Evolutionary conservation across 2,888 invertebrate genomes (phyloP), one percentile per base, ranked within the genome.

Genomic region (Agriopis aurantiaria): DNA sequence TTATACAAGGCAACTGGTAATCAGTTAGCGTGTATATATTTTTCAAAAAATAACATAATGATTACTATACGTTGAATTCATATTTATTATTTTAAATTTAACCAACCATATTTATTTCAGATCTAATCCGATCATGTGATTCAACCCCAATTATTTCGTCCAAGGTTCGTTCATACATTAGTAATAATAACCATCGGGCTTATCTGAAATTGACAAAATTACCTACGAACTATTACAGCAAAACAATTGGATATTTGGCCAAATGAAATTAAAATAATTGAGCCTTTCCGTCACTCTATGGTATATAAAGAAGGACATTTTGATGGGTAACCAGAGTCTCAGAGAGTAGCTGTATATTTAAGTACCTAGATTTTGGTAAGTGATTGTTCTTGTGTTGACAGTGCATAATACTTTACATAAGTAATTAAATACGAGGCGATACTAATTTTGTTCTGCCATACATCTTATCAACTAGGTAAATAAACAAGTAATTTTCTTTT

Each of bases 201-300:
- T 57, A 75, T 68, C 59, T 65, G 68, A 64, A 67, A 71, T 68
- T 65, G 69, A 48, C 57, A 64, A 60, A 64, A 71, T 67, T 46
- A 46, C 58, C 46, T 46, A 56, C 55, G 11, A 41, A 55, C 55
- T 45, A 62, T 62, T 62, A 62, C 46, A 46, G 41, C 66, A 68
- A 73, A 79, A 79, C 77, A 81, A 83, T 78, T 73, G 71, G 63
- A 78, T 80, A 78, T 80, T 79, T 70, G 70, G 71, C 70, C 60
- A 80, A 79, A 77, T 67, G 66, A 68, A 75, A 83, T 83, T 81
- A 83, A 52, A 74, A 78, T 85, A 84, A 88, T 86, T 79, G 80
- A 74, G 68, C 45, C 76, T 78, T 82, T 88, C 88, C 88, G 85
- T 72, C 53, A 48, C 41, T 59, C 56, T 74, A 60, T 68, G 46